Conservation (phyloP, 1,140 invertebrate species). For the Choristoneura fumiferana region DNA sequence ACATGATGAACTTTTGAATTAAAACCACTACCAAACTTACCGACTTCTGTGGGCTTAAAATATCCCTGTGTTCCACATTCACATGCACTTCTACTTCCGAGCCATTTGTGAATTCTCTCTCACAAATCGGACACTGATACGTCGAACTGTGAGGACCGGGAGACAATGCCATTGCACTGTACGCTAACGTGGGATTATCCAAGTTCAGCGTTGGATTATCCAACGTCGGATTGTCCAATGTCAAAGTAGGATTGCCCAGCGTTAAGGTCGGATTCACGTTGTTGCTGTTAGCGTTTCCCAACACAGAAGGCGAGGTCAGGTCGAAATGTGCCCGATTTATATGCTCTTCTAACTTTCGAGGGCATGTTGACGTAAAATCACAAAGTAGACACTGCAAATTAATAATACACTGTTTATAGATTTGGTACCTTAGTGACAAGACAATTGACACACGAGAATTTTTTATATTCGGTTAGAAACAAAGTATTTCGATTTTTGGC, state of each 20-base stretch:
- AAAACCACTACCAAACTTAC: slow-evolving; percentile 37
- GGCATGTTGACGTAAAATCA: slow-evolving; percentile 86
- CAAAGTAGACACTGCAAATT: slow-evolving; percentile 87
- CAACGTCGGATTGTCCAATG: slow-evolving; percentile 2
- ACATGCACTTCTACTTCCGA: slow-evolving; percentile 92
- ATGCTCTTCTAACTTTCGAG: slow-evolving; percentile 88
- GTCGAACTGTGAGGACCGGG: slow-evolving; percentile 60
- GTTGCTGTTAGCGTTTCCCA: slow-evolving; percentile 61
- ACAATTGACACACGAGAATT: background rate
- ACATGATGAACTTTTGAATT: too few species aligned
- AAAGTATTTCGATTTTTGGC: background rate
- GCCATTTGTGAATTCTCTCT: slow-evolving; percentile 84
- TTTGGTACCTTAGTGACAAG: background rate
- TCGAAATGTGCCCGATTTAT: slow-evolving; percentile 93
- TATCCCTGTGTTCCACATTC: slow-evolving; percentile 86
- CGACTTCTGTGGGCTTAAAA: slow-evolving; percentile 72
- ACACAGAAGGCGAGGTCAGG: slow-evolving; percentile 82
- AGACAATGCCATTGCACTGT: slow-evolving; percentile 64
- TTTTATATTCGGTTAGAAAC: background rate
- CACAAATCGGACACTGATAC: slow-evolving; percentile 85
- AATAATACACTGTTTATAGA: slow-evolving; percentile 12
- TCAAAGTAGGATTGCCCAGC: slow-evolving; percentile 54
- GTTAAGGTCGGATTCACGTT: slow-evolving; percentile 55
- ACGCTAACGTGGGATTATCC: slow-evolving; percentile 51
- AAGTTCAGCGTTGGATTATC: slow-evolving; percentile 16